Evolutionary conservation across 2,888 invertebrate species (phyloP).

Genomic region (Acleris emargana): DNA sequence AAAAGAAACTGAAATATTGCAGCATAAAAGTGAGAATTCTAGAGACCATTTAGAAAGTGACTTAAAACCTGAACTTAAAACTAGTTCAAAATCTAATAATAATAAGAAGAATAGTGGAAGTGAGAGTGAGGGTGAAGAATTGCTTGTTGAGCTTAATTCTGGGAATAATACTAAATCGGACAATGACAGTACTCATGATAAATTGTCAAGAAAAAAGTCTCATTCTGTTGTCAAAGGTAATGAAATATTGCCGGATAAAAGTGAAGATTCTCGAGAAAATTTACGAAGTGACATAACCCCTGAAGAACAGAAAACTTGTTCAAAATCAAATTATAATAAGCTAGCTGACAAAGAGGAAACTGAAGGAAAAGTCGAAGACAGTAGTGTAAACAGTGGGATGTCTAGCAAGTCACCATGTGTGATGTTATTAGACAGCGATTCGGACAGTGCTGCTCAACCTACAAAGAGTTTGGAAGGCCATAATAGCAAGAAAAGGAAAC

Average conservation of each 20-base stretch:
- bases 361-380: conserved; percentile 6
- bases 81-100: not conserved
- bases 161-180: not conserved
- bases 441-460: conserved; percentile 44
- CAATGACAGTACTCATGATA: not conserved
- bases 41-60: not conserved
- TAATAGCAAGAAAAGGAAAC: conserved; percentile 18
- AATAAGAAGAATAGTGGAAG: conserved; percentile 16
- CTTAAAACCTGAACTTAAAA: not conserved
- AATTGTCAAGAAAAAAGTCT: not conserved
- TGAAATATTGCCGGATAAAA: conserved; percentile 15
- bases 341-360: not conserved
- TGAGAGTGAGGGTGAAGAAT: conserved; percentile 16
- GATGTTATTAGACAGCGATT: conserved; percentile 47
- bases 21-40: conserved; percentile 10
- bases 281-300: not conserved
- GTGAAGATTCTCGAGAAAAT: not conserved
- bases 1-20: conserved; percentile 1
- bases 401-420: conserved; percentile 38
- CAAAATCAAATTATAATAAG: not conserved
- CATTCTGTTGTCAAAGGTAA: not conserved
- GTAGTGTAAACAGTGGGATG: conserved; percentile 40
- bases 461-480: conserved; percentile 20
- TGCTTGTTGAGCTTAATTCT: not conserved
- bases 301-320: not conserved